Evolutionary conservation across 64 coral and sea anemone genomes (phyloP).

Genomic region (Anthopleura sola): DNA sequence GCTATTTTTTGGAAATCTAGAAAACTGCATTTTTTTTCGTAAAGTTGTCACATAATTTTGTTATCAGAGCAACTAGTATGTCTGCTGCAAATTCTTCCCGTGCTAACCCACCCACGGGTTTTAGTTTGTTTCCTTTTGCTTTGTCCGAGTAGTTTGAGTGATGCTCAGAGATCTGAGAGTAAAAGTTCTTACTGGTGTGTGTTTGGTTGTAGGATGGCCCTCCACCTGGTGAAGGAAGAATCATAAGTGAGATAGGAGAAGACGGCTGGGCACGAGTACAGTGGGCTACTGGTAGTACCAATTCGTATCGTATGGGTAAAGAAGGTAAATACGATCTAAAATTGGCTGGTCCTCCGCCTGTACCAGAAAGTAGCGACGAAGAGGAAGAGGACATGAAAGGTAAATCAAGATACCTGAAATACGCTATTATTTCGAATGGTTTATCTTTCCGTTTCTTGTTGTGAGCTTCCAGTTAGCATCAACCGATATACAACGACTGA

Average conservation of each 20-base stretch:
- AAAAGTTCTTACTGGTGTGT: not conserved
- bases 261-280: slow-evolving; percentile 99
- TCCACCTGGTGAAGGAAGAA: slow-evolving; percentile 89
- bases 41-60: too few species aligned
- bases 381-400: slow-evolving; percentile 93
- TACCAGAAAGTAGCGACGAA: slow-evolving; percentile 97
- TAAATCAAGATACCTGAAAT: slow-evolving; percentile 15
- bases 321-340: slow-evolving; percentile 98
- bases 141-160: too few species aligned
- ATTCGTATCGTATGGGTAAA: slow-evolving; percentile 99
- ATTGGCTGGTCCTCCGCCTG: slow-evolving; percentile 85
- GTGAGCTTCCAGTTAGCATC: too few species aligned
- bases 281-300: slow-evolving; percentile 99
- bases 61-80: too few species aligned
- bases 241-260: slow-evolving; percentile 97
- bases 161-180: too few species aligned
- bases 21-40: too few species aligned
- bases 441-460: too few species aligned
- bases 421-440: not conserved
- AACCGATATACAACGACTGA: too few species aligned
- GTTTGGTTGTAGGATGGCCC: slow-evolving; percentile 70
- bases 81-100: too few species aligned
- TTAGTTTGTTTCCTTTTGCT: not conserved
- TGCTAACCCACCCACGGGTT: too few species aligned
- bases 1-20: too few species aligned